Base-by-base conservation (phyloP, 2,888 invertebrate genomes). In the Melinopterus prodromus region DNA sequence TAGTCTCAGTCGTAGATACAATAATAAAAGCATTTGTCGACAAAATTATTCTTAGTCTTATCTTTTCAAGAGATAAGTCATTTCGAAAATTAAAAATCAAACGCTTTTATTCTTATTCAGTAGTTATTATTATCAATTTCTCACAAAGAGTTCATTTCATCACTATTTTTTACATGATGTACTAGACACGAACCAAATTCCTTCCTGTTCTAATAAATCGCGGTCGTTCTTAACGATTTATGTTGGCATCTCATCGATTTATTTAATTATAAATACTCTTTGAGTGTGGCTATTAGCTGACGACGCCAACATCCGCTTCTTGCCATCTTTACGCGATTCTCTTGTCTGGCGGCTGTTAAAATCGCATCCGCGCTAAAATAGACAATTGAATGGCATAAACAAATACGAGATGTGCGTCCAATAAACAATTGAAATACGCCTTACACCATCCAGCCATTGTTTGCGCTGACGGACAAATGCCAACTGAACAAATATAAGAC, bases 361-460 rank as follows among this genome's bases (percentile, higher is more conserved):
- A 53, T 53, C 53, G 12, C 53, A 53, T 53, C 53, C 53, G 53
- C 53, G 53, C 7, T 53, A 53, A 53, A 53, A 53, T 53, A 53
- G 53, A 53, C 53, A 53, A 53, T 53, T 53, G 53, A 53, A 53
- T 12, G 53, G 53, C 53, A 53, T 53, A 53, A 53, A 53, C 53
- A 53, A 53, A 53, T 53, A 53, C 53, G 53, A 53, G 53, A 53
- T 53, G 53, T 6, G 53, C 53, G 53, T 53, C 53, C 5, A 53
- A 53, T 53, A 53, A 53, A 53, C 53, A 53, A 53, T 53, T 53
- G 53, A 53, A 53, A 53, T 53, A 53, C 53, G 53, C 53, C 53
- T 53, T 53, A 12, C 53, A 53, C 53, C 53, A 53, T 53, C 12
- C 53, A 53, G 53, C 53, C 53, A 53, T 53, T 53, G 53, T 53